phyloP scores from a whole-genome alignment of 1,140 invertebrate species.

The Cyphomyrmex costatus region DNA sequence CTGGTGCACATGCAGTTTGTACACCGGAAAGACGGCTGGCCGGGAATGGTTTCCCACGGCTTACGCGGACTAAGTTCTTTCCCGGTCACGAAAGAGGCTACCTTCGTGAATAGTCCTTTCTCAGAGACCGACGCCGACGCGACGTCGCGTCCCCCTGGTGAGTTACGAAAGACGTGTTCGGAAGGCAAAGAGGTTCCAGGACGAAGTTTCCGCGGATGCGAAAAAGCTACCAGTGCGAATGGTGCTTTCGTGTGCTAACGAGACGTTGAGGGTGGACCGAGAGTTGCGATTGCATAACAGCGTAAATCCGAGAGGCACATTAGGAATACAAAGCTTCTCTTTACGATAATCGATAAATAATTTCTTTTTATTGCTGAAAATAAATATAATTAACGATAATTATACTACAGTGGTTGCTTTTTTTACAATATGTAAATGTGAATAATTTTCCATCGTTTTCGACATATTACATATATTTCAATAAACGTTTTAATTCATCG shows the following conservation, averaged over 20 bases:
- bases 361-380: slow-evolving; percentile 4
- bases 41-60: slow-evolving; percentile 58
- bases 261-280: not conserved
- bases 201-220: slow-evolving; percentile 63
- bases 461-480: not conserved
- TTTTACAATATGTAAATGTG: not conserved
- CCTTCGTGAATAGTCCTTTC: slow-evolving; percentile 37
- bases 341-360: not conserved
- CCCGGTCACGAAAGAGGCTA: slow-evolving; percentile 53
- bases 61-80: slow-evolving; percentile 46
- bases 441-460: not conserved
- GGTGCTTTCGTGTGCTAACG: slow-evolving; percentile 54
- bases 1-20: slow-evolving; percentile 35
- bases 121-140: slow-evolving; percentile 32
- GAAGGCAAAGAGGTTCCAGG: slow-evolving; percentile 67
- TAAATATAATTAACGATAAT: not conserved
- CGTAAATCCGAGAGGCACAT: not conserved
- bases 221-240: slow-evolving; percentile 52
- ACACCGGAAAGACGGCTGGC: slow-evolving; percentile 1
- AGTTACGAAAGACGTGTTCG: slow-evolving; percentile 72
- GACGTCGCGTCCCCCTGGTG: slow-evolving; percentile 55
- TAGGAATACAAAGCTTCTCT: slow-evolving; percentile 9
- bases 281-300: slow-evolving; percentile 29
- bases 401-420: not conserved
- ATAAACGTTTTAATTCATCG: not conserved